Evolutionary conservation across 1,140 invertebrate species (phyloP).

Genomic region (Plodia interpunctella): DNA sequence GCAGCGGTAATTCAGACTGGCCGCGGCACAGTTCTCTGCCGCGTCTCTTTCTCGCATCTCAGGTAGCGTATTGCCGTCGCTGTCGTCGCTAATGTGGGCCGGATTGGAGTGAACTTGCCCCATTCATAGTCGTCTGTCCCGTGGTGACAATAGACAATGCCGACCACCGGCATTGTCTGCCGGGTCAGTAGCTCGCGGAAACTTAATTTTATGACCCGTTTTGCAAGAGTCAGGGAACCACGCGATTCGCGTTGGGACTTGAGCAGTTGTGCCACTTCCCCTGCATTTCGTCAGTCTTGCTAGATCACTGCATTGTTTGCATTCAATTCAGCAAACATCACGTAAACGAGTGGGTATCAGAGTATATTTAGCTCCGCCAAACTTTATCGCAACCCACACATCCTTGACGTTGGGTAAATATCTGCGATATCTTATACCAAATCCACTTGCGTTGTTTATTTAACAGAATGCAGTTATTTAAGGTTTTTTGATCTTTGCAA

Average conservation of each 20-base stretch:
- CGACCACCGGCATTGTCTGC: slow-evolving; percentile 39
- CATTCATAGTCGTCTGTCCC: slow-evolving; percentile 52
- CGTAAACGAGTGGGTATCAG: not conserved
- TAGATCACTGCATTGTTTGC: too few relatives aligned
- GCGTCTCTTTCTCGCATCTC: slow-evolving; percentile 33
- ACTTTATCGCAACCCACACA: not conserved
- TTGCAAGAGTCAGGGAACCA: slow-evolving; percentile 29
- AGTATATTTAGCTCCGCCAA: slow-evolving; percentile 8
- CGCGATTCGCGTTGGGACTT: slow-evolving; percentile 14
- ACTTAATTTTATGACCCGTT: slow-evolving; percentile 36
- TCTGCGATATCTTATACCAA: not conserved
- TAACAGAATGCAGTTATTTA: slow-evolving; percentile 5
- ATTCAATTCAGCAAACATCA: not conserved
- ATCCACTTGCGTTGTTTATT: not conserved
- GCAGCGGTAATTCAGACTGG: slow-evolving; percentile 60
- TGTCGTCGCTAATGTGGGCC: slow-evolving; percentile 39
- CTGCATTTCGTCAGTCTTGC: not conserved
- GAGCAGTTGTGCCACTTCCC: not conserved
- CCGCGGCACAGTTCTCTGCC: slow-evolving; percentile 31
- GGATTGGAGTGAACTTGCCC: slow-evolving; percentile 55
- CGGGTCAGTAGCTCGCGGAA: slow-evolving; percentile 33
- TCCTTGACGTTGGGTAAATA: not conserved
- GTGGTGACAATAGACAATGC: slow-evolving; percentile 52
- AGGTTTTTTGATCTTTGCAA: slow-evolving; percentile 9
- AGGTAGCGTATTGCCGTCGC: slow-evolving; percentile 28